Base-by-base conservation (phyloP, 2,888 invertebrate genomes). In the Anoncus sp. region DNA sequence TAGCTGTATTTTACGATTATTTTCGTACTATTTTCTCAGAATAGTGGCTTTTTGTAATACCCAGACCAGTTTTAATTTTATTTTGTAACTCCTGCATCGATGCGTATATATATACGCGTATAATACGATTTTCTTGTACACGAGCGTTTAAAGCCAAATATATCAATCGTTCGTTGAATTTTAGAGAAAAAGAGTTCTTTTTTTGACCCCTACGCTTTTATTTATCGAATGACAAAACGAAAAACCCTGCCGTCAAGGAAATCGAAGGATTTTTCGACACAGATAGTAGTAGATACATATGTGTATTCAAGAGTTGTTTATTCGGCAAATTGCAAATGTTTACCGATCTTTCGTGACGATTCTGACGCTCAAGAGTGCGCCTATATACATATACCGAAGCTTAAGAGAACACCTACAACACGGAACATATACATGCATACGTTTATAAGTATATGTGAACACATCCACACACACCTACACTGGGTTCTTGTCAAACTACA, bases 311-410 rank as follows among this genome's bases (percentile, higher is more conserved):
- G 31, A 38, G 16, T 57, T 40, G 55, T 65, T 72, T 65, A 51
- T 40, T 49, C 69, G 24, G 12, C 53, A 69, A 63, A 63, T 73
- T 14, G 27, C 62, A 63, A 63, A 67, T 78, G 65, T 80, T 80
- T 78, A 76, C 74, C 38, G 69, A 78, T 81, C 76, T 76, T 74
- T 60, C 70, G 67, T 66, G 75, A 47, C 65, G 75, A 79, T 77
- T 72, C 69, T 69, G 73, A 55, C 57, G 74, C 71, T 59, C 24
- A 24, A 47, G 45, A 18, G 45, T 5, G 18, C 31, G 7, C 10
- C 14, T 38, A 22, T n/a, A 24, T 24, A 12, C 18, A 59, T 18
- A 16, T 40, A 24, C 22, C 20, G n/a, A 22, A 69, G 45, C 67
- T 57, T 47, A 22, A 45, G 22, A 22, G 35, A 67, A 69, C 47